Base-by-base conservation (phyloP, 2,113 vertebrate species). In the Drymodes brunneopygia region DNA sequence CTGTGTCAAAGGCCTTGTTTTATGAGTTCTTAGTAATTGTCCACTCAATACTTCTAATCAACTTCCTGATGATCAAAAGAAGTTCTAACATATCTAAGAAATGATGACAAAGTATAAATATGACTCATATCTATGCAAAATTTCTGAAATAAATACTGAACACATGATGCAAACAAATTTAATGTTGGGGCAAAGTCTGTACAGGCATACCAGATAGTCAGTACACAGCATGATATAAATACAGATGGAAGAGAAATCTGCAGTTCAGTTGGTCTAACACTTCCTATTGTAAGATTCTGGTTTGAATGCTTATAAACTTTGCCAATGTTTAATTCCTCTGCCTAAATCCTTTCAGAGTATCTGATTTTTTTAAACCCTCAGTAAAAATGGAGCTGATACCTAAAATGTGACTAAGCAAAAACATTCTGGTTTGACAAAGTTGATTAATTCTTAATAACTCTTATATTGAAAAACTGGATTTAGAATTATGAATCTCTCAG, bases 171-270 rank as follows among this genome's bases (percentile, higher is more conserved):
- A 92, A 75, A 86, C 29, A 38, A 88, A 86, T 65, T 31, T 81
- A 81, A 60, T 65, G 82, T 56, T 69, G 70, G 51, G 80, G 53
- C 72, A 78, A 85, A 78, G 8, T 57, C 57, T 92, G 40, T 78
- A 51, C n/a, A 92, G 64, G 73, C 65, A 67, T 10, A 50, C 51
- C 91, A 94, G 67, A 66, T 22, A 90, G 71, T 48, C 79, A 88
- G 51, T 29, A 80, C 44, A 77, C 60, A 84, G 44, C 33, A 51
- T 38, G 44, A 58, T 74, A 81, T 62, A 95, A 93, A 92, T 86
- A 94, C 80, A 96, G 80, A 88, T 84, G 81, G 92, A 92, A 88
- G 50, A 82, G 48, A 94, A 92, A 90, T 66, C 88, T 94, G 83
- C 58, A 90, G 66, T 84, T 77, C 86, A 42, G 56, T 81, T 84